Percentiles rank a stretch among this genome's conserved stretches.
Conservation (phyloP, 2,888 invertebrate species). For the Scaptodrosophila latifasciaeformis region DNA sequence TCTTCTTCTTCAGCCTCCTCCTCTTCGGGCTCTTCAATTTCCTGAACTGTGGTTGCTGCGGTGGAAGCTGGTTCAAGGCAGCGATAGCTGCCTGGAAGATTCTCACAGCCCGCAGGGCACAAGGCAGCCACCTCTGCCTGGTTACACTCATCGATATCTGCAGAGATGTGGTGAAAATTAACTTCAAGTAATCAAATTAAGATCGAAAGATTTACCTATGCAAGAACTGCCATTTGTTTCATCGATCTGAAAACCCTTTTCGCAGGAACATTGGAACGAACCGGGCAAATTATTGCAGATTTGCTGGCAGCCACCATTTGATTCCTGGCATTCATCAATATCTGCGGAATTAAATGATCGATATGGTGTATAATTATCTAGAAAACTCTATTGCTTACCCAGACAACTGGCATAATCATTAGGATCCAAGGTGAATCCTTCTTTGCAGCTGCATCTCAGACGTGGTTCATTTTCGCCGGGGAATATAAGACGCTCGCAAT, state of each 20-base stretch:
- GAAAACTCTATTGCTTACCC: constrained; percentile 55
- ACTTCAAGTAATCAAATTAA: no score
- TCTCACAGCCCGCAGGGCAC: constrained; percentile 78
- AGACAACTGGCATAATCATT: constrained; percentile 72
- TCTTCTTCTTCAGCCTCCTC: constrained; percentile 14
- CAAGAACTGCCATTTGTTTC: constrained; percentile 75
- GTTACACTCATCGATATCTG: constrained; percentile 82
- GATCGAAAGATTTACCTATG: constrained; percentile 72
- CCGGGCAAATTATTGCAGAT: constrained; percentile 78
- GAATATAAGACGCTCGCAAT: constrained; percentile 73
- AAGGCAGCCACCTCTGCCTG: constrained; percentile 67
- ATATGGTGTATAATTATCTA: no score
- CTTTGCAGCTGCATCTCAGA: constrained; percentile 70
- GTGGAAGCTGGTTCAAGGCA: constrained; percentile 65
- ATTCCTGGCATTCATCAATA: constrained; percentile 77
- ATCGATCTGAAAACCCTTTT: constrained; percentile 76
- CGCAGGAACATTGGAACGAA: constrained; percentile 78
- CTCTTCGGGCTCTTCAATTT: constrained; percentile 15
- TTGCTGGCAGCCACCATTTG: constrained; percentile 77
- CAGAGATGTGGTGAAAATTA: no score
- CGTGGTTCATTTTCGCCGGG: constrained; percentile 72
- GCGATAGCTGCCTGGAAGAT: constrained; percentile 80
- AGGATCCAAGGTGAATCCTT: constrained; percentile 75
- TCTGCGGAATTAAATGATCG: constrained; percentile 70
- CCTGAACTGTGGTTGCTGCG: constrained; percentile 18